Conservation (phyloP, 2,888 invertebrate genomes). For the Drosophila picticornis region DNA sequence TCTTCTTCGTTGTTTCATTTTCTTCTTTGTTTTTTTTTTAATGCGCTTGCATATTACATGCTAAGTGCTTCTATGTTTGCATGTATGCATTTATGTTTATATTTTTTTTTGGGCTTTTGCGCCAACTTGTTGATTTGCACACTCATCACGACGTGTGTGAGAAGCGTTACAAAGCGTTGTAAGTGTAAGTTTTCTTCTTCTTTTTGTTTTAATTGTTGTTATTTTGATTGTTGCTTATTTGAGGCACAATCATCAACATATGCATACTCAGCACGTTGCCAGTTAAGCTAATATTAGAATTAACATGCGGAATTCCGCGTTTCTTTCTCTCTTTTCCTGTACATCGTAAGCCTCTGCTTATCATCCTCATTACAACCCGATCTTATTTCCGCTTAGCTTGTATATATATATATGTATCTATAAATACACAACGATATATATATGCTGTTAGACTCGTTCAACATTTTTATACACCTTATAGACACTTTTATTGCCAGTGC, state of each 20-base stretch:
- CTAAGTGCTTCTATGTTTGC: not conserved
- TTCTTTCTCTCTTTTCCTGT: not conserved
- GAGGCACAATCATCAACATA: not conserved
- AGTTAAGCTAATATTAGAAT: constrained; percentile 32
- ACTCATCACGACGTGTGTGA: constrained; percentile 54
- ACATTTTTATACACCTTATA: constrained; percentile 1
- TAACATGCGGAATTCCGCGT: constrained; percentile 42
- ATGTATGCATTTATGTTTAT: constrained; percentile 30
- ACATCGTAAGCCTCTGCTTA: not conserved
- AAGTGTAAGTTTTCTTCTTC: not conserved
- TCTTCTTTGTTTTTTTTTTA: not conserved
- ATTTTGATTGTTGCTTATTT: not conserved
- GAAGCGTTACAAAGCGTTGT: constrained; percentile 30
- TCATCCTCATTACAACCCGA: constrained; percentile 3
- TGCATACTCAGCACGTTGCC: constrained; percentile 23
- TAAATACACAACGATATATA: too few species aligned
- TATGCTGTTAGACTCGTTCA: not conserved
- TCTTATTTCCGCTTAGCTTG: constrained; percentile 25
- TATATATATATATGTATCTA: not conserved
- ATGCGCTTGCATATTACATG: constrained; percentile 6
- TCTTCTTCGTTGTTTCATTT: not conserved
- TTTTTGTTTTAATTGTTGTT: not conserved
- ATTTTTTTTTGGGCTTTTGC: constrained; percentile 32
- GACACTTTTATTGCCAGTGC: not conserved
- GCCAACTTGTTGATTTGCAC: constrained; percentile 68